Base-by-base conservation (phyloP, 2,113 vertebrate species). In the Poeciliopsis occidentalis region DNA sequence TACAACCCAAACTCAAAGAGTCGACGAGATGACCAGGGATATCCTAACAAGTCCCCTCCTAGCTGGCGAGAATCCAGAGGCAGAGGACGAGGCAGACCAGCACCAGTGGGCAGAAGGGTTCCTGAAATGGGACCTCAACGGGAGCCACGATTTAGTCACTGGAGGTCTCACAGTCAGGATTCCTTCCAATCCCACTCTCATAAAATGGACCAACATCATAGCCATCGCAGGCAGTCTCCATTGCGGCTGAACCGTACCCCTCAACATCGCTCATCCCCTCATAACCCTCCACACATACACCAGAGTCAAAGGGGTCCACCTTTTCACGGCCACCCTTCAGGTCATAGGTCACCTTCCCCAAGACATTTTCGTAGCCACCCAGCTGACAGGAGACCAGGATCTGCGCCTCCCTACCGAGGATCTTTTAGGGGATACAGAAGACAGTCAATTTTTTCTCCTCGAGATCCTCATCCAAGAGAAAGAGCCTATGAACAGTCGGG, bases 11-110 rank as follows among this genome's bases (percentile, higher is more conserved):
- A 84, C 61, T 81, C 85, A 41, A 90, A 85, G 79, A 64, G 80
- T 60, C 81, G 91, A 69, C 87, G 94, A 84, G 92, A 93, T 32
- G 86, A 41, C 67, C 87, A 86, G 62, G 83, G 75, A 39, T 91
- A 85, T 54, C 76, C 79, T 60, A 80, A 37, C 76, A 93, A 91
- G 77, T 13, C 77, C 26, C 82, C 84, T 44, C 80, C 81, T 69
- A 88, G 81, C 79, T 93, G 91, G 91, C 92, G 91, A 83, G 93
- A 93, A 4, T 88, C 87, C 65, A 92, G 91, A 88, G 89, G 91
- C 39, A 84, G 92, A 92, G 94, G 94, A 80, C 90, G 89, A 91
- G 94, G 93, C 76, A 91, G 88, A 4, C 88, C 90, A 57, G 51
- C 22, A 54, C 89, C 89, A 8, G 76, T 88, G 69, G 71, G 65